Evolutionary conservation across 23 tunicate species (phyloP).

Genomic region (Styela clava): DNA sequence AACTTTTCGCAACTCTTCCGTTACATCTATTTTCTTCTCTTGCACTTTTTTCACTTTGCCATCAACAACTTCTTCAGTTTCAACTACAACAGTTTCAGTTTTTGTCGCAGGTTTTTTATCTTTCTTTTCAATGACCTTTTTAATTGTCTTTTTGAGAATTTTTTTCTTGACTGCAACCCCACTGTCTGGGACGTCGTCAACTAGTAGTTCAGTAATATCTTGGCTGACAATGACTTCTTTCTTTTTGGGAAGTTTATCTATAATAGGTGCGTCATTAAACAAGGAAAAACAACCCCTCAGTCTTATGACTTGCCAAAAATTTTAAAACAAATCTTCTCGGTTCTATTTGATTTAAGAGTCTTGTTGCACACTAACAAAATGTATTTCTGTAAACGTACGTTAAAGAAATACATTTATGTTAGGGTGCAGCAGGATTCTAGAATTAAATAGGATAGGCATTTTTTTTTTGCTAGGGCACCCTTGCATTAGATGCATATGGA

Average conservation of each 20-base stretch:
- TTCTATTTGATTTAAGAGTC: too few species aligned
- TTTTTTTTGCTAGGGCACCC: too few species aligned
- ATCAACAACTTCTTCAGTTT: neutral
- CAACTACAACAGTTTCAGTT: neutral
- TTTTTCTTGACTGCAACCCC: neutral
- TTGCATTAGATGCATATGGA: too few species aligned
- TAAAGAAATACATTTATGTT: too few species aligned
- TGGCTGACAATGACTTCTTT: neutral
- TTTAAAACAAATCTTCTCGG: too few species aligned
- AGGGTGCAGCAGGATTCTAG: too few species aligned
- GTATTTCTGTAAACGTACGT: too few species aligned
- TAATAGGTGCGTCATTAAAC: neutral
- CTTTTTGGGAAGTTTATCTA: neutral
- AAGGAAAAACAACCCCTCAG: too few species aligned
- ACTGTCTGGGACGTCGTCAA: neutral
- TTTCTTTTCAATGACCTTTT: neutral
- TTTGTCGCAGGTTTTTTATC: neutral
- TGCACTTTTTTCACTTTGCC: slow-evolving; percentile 2
- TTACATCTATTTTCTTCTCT: neutral
- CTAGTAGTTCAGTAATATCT: neutral
- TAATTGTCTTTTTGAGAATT: neutral
- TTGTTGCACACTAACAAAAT: too few species aligned
- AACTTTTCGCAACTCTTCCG: neutral
- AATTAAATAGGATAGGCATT: too few species aligned
- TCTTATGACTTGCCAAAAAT: too few species aligned